Base-by-base conservation (phyloP, 2,888 invertebrate species). In the Melanchra persicariae region DNA sequence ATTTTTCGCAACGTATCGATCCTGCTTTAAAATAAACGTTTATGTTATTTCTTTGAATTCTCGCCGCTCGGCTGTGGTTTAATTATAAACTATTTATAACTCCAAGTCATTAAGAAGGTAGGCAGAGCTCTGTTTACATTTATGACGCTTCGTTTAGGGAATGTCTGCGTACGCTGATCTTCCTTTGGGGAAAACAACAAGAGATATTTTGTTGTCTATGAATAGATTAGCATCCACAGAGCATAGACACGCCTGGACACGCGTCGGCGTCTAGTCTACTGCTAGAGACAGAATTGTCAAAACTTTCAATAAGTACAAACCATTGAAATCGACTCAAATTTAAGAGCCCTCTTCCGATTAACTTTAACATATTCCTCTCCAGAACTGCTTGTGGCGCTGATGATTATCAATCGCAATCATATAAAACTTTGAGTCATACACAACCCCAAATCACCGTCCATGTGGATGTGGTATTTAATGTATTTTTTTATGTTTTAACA, bases 81-180 rank as follows among this genome's bases (percentile, higher is more conserved):
- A 77, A 77, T 77, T 77, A 74, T 61, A 74, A 63, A 55, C 62
- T 77, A 74, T 79, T 63, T 55, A 61, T 71, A 74, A 40, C 34
- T 17, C 49, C 17, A 62, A 68, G 24, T 58, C 77, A 74, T 54
- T 77, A 63, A 49, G 49, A 4, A 51, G 65, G 52, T 65, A 54
- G 37, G 58, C 43, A 58, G 61, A 40, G 17, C 26, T 52, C 12
- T 70, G 76, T 74, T 62, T 70, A 70, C 57, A 8, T n/a, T n/a
- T 57, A 40, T 76, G 69, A 75, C 69, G 70, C 57, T 12, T 6
- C 19, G n/a, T 66, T n/a, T 64, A 12, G 22, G 8, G 54, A 17
- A 57, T 57, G 22, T 62, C 22, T 45, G 62, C 62, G 61, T 47
- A 61, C 40, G 24, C 0, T 43, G 12, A 24, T 58, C 17, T 76